Base-by-base conservation (phyloP, 1,140 invertebrate genomes). In the Triops cancriformis region DNA sequence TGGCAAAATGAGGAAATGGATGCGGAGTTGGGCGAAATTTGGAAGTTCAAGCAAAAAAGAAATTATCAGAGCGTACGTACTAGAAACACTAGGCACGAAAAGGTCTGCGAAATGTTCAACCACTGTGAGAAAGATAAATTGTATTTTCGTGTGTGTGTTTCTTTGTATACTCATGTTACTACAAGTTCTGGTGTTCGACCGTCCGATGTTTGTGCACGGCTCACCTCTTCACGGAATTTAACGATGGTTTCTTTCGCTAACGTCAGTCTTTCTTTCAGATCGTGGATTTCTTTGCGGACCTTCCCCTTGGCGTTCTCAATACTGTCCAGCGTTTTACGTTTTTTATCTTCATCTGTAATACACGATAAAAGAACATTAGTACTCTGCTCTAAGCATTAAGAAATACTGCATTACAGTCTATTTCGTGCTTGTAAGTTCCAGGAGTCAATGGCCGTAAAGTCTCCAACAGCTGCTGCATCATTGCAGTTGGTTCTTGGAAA, bases 401-500 rank as follows among this genome's bases (percentile, higher is more conserved):
- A 10, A 79, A 18, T 77, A 73, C 27, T 80, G 88, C 90, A 72
- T 91, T 89, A 97, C 94, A 98, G 85, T 98, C 92, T 77, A 93
- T 95, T 82, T 97, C 93, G 84, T 97, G 95, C 79, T 88, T 90
- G 89, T 93, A 94, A 28, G 87, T 83, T 37, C 90, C 90, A 76
- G 91, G 85, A 0, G 92, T 91, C 9, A 95, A 84, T 73, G 90
- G 92, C 82, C 92, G 91, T 0, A 91, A 89, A 79, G 87, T 91
- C 27, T 73, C 42, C 27, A 98, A 84, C 28, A 96, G 86, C 83
- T 95, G 93, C 81, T 97, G 93, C 94, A 98, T 98, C 74, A 94
- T 87, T 73, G 92, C 90, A 4, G 95, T 96, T 11, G 97, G 97
- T 83, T 99, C 97, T 80, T 89, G 94, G 84, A 98, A 99, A 1